Base-by-base conservation (phyloP, 1,140 invertebrate genomes). In the Cryptotermes secundus region DNA sequence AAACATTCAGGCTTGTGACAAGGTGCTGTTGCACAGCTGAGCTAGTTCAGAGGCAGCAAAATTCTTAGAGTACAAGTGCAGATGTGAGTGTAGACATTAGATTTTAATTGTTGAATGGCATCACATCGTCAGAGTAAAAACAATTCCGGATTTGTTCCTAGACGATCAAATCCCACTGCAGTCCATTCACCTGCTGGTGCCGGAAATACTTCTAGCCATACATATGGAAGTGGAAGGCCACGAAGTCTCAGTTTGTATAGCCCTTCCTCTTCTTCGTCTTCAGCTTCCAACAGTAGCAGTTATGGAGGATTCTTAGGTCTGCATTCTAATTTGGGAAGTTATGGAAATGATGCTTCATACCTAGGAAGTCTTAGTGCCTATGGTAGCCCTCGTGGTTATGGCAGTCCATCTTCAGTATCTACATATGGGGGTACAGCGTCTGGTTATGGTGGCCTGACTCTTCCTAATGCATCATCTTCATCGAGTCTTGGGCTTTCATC, bases 341-440 rank as follows among this genome's bases (percentile, higher is more conserved):
- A 80, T 35, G 80, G 80, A 80, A 38, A 26, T 80, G 80, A 34
- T 22, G 19, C 80, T 19, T 35, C 34, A 26, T 80, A 80, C 10
- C 34, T n/a, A 3, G 79, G 79, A 19, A 19, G 34, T 80, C 34
- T 26, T 35, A 35, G 80, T 80, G 36, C 34, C 19, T 72, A 72
- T 72, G 59, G n/a, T 72, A 72, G 59, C n/a, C 42, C 81, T 22
- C 36, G 22, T 82, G 14, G 35, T 42, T 34, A 45, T 82, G 10
- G 36, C 26, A 72, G n/a, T 31, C 42, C 81, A 9, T 31, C 45
- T 19, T 82, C 81, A 31, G 12, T 84, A 34, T 90, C 90, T 0
- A 92, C 92, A 10, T 94, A 94, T 83, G 93, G 93, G 10, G 93
- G 93, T 34, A 93, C 92, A 0, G 87, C 91, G 83, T 93, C 93